Evolutionary conservation across 1,140 invertebrate genomes (phyloP).

Genomic region (Camponotus floridanus): DNA sequence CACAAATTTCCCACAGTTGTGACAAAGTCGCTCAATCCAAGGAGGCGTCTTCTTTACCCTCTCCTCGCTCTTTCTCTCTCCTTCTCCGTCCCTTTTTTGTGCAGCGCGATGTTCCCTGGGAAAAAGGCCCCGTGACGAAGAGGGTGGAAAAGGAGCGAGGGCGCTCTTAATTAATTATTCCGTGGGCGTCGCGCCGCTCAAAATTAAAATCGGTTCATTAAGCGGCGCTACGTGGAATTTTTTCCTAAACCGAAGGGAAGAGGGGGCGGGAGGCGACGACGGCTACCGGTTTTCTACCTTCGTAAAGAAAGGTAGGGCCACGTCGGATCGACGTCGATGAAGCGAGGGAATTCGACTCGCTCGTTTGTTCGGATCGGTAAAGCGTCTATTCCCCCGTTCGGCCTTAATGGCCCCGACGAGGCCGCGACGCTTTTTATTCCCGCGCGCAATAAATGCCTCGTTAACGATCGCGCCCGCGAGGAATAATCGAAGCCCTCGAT

Average conservation of each 20-base stretch:
- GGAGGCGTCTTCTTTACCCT: slow-evolving; percentile 1
- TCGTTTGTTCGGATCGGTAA: slow-evolving; percentile 9
- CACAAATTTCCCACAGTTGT: slow-evolving; percentile 38
- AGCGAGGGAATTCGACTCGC: slow-evolving; percentile 37
- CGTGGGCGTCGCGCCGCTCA: slow-evolving; percentile 67
- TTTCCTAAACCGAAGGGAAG: slow-evolving; percentile 61
- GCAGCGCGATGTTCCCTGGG: neutral
- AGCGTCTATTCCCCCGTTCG: slow-evolving; percentile 32
- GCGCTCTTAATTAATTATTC: slow-evolving; percentile 78
- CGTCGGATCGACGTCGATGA: neutral
- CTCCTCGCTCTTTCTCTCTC: slow-evolving; percentile 21
- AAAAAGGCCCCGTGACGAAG: slow-evolving; percentile 30
- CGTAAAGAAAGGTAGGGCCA: slow-evolving; percentile 19
- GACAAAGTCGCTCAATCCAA: slow-evolving; percentile 13
- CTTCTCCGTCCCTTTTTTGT: neutral
- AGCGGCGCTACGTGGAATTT: slow-evolving; percentile 71
- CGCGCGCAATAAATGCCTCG: slow-evolving; percentile 56
- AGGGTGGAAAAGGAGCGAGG: slow-evolving; percentile 3
- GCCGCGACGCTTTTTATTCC: slow-evolving; percentile 33
- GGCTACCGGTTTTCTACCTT: slow-evolving; percentile 60
- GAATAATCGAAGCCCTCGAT: slow-evolving; percentile 56
- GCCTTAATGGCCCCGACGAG: slow-evolving; percentile 39
- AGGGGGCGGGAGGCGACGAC: neutral
- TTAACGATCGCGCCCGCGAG: slow-evolving; percentile 50
- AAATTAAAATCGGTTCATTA: slow-evolving; percentile 80